phyloP scores from a whole-genome alignment of 2,797 vertebrate genomes.

The Cuniculus paca region DNA sequence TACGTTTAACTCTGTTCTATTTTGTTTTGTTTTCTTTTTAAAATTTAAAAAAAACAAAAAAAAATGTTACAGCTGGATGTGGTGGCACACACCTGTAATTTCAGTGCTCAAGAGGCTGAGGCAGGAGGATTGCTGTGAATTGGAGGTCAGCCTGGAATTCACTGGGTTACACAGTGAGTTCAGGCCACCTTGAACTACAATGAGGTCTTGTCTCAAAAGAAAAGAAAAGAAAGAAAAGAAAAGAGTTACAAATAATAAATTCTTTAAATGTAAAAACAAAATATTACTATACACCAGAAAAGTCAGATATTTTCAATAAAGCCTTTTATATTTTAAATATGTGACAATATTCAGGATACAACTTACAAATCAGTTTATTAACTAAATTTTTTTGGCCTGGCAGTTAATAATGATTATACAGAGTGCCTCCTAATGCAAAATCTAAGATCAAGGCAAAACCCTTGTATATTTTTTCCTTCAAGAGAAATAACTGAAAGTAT shows the following conservation, averaged over 20 bases:
- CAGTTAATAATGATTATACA: not conserved
- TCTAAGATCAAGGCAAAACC: conserved; percentile 1
- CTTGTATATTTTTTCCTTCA: not conserved
- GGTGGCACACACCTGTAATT: no score
- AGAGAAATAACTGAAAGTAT: conserved; percentile 27
- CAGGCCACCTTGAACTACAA: not conserved
- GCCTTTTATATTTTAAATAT: not conserved
- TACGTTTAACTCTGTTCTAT: no score
- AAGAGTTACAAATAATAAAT: not conserved
- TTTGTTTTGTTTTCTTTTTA: no score
- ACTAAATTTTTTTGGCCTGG: not conserved
- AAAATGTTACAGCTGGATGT: no score
- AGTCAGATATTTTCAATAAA: conserved; percentile 26
- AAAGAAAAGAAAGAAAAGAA: not conserved
- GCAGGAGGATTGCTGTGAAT: not conserved
- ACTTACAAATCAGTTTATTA: conserved; percentile 36
- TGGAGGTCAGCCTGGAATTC: not conserved
- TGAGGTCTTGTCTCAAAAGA: not conserved
- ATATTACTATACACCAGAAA: not conserved
- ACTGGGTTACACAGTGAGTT: not conserved
- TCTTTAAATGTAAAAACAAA: conserved; percentile 42
- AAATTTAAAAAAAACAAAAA: no score
- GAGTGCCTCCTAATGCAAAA: not conserved
- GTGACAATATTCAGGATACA: conserved; percentile 5
- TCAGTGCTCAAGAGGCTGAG: no score